Evolutionary conservation across 2,888 invertebrate species (phyloP), one percentile per base, ranked within the genome.

Genomic region (Eumerus sabulonum): DNA sequence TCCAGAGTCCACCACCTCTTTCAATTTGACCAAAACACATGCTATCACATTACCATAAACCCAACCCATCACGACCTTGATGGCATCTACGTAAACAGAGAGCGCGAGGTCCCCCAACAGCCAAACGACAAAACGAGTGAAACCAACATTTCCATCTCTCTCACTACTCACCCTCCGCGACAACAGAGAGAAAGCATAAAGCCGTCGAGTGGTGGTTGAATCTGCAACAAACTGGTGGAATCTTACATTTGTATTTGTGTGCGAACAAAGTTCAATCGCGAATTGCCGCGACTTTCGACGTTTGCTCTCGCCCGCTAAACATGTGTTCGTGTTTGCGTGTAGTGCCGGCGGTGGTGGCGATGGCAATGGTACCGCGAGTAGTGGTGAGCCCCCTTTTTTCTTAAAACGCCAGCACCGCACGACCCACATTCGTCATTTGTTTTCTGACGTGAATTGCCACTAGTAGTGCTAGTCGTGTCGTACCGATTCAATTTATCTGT

Each of bases 381-480:
- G 45, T 44, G 72, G 73, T 77, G 67, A 77, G 77, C 73, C 73
- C 77, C 72, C 63, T 77, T 76, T n/a, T 76, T 76, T 64, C 12
- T 14, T 44, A 12, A 44, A 71, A 48, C 59, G 54, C 57, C 35
- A 38, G 18, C 53, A 17, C 59, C 40, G 44, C 48, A 18, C 76
- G 72, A 72, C 73, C 77, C 77, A 77, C 67, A 73, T 68, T 73
- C 63, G 73, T 73, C 63, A 51, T 67, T 63, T 53, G 77, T 68
- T 77, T 73, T 67, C 73, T 72, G 72, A 72, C 72, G 56, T 42
- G 72, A 67, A 48, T 57, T 68, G 67, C 63, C 63, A 67, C 36
- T 57, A 19, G n/a, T n/a, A n/a, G n/a, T 42, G 5, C 40, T 47
- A 47, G 2, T 2, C 27, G 27, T 27, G 2, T 27, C 27, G 40